Conservation (phyloP, 1,140 invertebrate genomes). For the Solenopsis fugax region DNA sequence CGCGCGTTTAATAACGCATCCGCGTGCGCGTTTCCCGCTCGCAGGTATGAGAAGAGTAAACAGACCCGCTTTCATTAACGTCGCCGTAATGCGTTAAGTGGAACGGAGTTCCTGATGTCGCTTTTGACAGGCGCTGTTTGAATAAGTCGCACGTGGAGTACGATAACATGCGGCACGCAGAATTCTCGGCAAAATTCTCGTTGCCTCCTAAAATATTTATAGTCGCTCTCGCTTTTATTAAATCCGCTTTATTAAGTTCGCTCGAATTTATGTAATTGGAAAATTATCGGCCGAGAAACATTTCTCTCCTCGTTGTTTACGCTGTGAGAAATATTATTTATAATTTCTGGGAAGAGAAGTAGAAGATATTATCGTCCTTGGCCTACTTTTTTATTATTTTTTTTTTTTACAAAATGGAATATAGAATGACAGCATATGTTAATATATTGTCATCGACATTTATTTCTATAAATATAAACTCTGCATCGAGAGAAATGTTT, state of each 20-base stretch:
- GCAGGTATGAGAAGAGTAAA: conserved; percentile 51
- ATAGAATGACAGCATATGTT: background rate
- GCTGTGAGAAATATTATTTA: background rate
- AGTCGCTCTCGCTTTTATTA: background rate
- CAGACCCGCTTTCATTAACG: conserved; percentile 61
- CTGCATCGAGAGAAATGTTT: no score
- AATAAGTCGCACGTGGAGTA: conserved; percentile 12
- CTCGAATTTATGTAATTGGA: conserved; percentile 5
- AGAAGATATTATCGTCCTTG: background rate
- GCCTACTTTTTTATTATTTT: background rate
- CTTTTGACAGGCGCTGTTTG: conserved; percentile 20
- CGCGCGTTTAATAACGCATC: conserved; percentile 38
- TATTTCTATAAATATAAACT: background rate
- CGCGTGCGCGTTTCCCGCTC: conserved; percentile 10
- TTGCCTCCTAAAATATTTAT: background rate
- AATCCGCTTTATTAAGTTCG: background rate
- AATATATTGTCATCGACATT: background rate
- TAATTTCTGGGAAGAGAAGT: background rate
- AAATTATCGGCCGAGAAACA: background rate
- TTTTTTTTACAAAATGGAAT: background rate
- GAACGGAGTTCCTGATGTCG: conserved; percentile 40
- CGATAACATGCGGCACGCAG: conserved; percentile 19
- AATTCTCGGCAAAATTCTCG: background rate
- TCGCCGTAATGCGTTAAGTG: conserved; percentile 53
- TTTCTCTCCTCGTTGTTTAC: background rate